Conservation (phyloP, 2,113 vertebrate genomes). For the Bombycilla garrulus region DNA sequence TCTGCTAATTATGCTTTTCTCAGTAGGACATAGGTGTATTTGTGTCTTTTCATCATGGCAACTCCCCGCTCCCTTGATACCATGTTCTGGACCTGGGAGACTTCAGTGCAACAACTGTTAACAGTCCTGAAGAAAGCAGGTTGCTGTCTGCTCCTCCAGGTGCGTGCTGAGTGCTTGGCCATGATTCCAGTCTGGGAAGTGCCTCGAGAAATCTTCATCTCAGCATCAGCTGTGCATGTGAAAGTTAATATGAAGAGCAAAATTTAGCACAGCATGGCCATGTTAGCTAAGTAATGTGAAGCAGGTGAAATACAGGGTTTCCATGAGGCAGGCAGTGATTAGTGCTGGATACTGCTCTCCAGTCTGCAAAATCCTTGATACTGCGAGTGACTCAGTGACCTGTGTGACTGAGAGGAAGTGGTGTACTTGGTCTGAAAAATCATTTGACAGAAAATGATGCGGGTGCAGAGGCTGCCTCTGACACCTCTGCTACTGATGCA, state of each 20-base stretch:
- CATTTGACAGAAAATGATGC: background rate
- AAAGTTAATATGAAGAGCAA: background rate
- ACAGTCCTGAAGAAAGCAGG: background rate
- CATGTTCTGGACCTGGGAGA: background rate
- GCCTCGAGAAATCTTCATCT: background rate
- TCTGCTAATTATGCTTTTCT: background rate
- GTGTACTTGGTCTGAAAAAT: background rate
- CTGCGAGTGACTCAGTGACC: background rate
- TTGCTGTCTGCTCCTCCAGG: background rate
- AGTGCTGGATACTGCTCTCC: background rate
- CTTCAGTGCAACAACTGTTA: background rate
- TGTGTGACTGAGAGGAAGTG: background rate
- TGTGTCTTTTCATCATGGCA: background rate
- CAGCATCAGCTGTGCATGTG: background rate
- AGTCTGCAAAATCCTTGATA: background rate
- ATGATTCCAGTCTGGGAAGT: background rate
- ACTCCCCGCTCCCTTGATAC: background rate
- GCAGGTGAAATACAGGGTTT: background rate
- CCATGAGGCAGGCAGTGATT: background rate
- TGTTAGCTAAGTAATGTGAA: background rate
- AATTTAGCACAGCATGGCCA: background rate
- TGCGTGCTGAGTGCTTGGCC: fast-evolving
- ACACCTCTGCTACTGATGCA: background rate
- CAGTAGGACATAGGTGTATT: background rate
- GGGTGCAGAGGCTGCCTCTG: background rate